Percentiles rank a stretch among this genome's conserved stretches.
Evolutionary conservation across 1,140 invertebrate genomes (phyloP).

Genomic region (Acromyrmex echinatior): DNA sequence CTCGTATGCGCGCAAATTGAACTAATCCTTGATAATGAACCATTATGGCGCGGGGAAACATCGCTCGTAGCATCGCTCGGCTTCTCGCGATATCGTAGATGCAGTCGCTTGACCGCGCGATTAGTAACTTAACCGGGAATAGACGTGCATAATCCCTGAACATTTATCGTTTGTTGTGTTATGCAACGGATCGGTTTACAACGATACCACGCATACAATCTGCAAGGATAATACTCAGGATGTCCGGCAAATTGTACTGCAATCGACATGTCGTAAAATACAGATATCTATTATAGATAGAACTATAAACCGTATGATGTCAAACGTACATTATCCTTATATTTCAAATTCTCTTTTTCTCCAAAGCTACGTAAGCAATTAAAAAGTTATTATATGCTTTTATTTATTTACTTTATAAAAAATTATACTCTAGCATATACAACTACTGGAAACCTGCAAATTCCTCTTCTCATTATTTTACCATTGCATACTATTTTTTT

Average conservation of each 20-base stretch:
- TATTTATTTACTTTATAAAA: neutral
- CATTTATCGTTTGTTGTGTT: conserved; percentile 58
- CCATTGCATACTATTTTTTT: no score
- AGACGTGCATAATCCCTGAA: conserved; percentile 55
- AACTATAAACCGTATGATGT: no score
- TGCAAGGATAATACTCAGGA: neutral
- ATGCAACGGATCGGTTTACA: conserved; percentile 47
- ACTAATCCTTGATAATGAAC: conserved; percentile 72
- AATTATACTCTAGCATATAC: neutral
- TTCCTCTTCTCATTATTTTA: no score
- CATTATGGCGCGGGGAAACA: conserved; percentile 64
- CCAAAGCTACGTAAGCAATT: no score
- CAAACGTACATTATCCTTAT: neutral
- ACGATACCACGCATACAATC: conserved; percentile 7
- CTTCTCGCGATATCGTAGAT: conserved; percentile 57
- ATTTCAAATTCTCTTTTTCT: neutral
- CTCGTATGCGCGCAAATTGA: conserved; percentile 61
- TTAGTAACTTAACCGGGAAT: conserved; percentile 58
- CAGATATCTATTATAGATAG: neutral
- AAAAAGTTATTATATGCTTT: neutral
- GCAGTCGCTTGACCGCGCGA: conserved; percentile 61
- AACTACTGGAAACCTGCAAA: no score
- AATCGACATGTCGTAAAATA: conserved; percentile 1
- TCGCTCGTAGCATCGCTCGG: conserved; percentile 52
- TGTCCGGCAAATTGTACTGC: conserved; percentile 3